Percentiles rank a stretch among this genome's conserved stretches.
Conservation (phyloP, 2,113 vertebrate species). For the Camelus bactrianus region DNA sequence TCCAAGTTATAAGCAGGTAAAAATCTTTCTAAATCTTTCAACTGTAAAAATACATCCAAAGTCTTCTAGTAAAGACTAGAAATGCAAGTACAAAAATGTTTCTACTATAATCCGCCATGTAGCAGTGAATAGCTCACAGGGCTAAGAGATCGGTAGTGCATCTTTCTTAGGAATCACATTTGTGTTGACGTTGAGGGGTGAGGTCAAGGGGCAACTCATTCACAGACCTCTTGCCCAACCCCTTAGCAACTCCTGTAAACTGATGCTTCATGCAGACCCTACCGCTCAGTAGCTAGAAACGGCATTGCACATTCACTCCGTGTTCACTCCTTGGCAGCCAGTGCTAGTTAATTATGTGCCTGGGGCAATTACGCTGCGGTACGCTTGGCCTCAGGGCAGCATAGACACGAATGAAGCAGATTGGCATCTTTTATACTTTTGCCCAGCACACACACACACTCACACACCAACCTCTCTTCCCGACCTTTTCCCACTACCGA, state of each 20-base stretch:
- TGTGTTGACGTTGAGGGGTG: slow-evolving; percentile 16
- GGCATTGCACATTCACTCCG: slow-evolving; percentile 37
- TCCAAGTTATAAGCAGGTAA: slow-evolving; percentile 77
- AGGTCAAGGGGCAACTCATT: not conserved
- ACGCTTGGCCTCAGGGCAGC: slow-evolving; percentile 58
- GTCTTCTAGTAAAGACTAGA: slow-evolving; percentile 69
- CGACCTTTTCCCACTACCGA: not conserved
- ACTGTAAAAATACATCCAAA: slow-evolving; percentile 76
- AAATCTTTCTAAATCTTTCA: slow-evolving; percentile 67
- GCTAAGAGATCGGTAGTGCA: slow-evolving; percentile 65
- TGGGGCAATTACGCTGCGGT: slow-evolving; percentile 21
- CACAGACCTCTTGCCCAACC: not conserved
- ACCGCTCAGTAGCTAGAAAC: slow-evolving; percentile 52
- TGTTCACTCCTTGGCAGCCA: slow-evolving; percentile 70
- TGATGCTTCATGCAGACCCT: slow-evolving; percentile 48
- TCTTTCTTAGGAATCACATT: slow-evolving; percentile 71
- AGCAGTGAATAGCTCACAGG: slow-evolving; percentile 53
- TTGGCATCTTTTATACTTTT: not conserved
- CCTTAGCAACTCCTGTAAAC: slow-evolving; percentile 12
- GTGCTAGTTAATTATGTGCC: slow-evolving; percentile 73
- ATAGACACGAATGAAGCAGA: not conserved
- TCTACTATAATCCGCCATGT: slow-evolving; percentile 67
- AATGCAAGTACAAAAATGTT: slow-evolving; percentile 76
- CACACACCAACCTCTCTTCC: not conserved
- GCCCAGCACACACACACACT: not conserved